A percentile compares a stretch with the other conserved stretches of the same genome.
Evolutionary conservation across 2,888 invertebrate genomes (phyloP).

Genomic region (Netelia inedita): DNA sequence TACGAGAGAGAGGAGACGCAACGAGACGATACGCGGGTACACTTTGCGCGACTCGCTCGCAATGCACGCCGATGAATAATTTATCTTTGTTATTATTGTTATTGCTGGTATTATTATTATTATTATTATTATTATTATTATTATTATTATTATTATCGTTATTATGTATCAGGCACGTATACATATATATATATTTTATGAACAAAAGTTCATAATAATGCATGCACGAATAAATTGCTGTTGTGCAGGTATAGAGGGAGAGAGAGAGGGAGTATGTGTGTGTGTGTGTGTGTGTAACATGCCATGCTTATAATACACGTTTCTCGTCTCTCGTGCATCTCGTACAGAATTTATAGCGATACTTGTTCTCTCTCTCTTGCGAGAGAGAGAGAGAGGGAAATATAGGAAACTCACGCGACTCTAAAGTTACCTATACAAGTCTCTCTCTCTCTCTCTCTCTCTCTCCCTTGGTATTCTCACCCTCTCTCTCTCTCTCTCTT

Average conservation of each 20-base stretch:
- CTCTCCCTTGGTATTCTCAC: neutral
- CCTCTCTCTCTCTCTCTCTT: neutral
- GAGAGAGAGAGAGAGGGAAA: neutral
- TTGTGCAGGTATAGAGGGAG: neutral
- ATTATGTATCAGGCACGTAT: neutral
- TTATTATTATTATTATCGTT: neutral
- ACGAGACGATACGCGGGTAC: neutral
- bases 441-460: conserved; percentile 6
- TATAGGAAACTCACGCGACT: conserved; percentile 30
- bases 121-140: too few species aligned
- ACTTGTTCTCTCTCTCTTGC: conserved; percentile 7
- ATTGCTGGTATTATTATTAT: neutral
- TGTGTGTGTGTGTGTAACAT: conserved; percentile 7
- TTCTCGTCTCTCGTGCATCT: conserved; percentile 58
- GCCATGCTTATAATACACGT: conserved; percentile 51
- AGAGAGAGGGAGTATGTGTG: neutral
- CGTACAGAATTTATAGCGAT: conserved; percentile 61
- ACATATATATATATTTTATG: conserved; percentile 15
- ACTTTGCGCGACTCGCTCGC: neutral
- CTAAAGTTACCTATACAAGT: conserved; percentile 4
- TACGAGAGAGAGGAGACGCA: neutral
- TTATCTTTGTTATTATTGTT: neutral
- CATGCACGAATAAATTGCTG: conserved; percentile 42
- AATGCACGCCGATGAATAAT: neutral
- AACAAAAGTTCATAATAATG: conserved; percentile 45